Evolutionary conservation across 2,888 invertebrate genomes (phyloP), one percentile per base, ranked within the genome.

Genomic region (Melolontha melolontha): DNA sequence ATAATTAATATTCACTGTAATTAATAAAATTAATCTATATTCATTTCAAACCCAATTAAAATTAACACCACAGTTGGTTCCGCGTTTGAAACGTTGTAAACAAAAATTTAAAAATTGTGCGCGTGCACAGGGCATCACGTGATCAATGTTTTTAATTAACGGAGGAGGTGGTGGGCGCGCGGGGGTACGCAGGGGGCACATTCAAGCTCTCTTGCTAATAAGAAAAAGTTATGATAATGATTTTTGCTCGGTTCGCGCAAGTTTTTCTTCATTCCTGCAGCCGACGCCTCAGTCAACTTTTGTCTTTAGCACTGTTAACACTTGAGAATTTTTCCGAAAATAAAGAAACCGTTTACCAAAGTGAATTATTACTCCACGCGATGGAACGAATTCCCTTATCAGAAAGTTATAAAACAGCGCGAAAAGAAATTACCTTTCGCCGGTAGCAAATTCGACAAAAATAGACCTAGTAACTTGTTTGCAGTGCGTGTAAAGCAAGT

Each of bases 161-260:
- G 77, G 73, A 75, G 75, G 75, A 75, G 75, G 73, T 72, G 75
- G 72, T 71, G 74, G 74, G 74, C 71, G 74, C 67, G 74, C 73
- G 70, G 74, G 52, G 70, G 69, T 64, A 65, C 54, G 54, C 62
- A n/a, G 59, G 50, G 67, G 67, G 67, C 49, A 62, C 51, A 62
- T 66, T 59, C 64, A 54, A 63, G 63, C 67, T 63, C 52, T 83
- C 83, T 75, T 74, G 75, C 79, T 80, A 80, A 80, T 80, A 80
- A 80, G 79, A 82, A 82, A 82, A 82, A 82, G 79, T 82, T 81
- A 81, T 81, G 78, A 81, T 81, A 82, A 81, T 82, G 82, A 82
- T 82, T 82, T 82, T 81, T 80, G 79, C 75, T 75, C 78, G 76
- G 79, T 78, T 81, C 82, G 82, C 82, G 84, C 81, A 78, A 78